Base-by-base conservation (phyloP, 2,888 invertebrate species). In the Melanchra persicariae region DNA sequence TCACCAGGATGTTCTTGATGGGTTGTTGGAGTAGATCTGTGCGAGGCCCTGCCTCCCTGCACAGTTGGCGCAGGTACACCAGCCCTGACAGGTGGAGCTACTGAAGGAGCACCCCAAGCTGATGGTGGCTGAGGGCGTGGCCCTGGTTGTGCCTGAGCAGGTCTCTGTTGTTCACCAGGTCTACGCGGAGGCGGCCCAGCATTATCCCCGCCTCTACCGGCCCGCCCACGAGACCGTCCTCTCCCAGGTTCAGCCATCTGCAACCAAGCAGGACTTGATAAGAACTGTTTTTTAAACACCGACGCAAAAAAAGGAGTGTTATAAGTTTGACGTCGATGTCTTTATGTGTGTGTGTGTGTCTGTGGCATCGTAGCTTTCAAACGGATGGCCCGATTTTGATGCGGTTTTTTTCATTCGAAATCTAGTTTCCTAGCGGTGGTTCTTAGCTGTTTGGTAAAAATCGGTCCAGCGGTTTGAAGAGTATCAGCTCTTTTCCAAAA, bases 141-240 rank as follows among this genome's bases (percentile, higher is more conserved):
- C 0, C 87, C 8, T 83, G 85, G 79, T 51, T 71, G 79, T 8
- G 51, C 83, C 5, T 88, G 87, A 0, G 89, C 86, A 2, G 89
- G 88, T 6, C 85, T 87, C 9, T 59, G 66, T 65, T 85, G 70
- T 77, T 91, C 88, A 10, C 91, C 87, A 62, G 92, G 84, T 26
- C 89, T 80, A 70, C 93, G 88, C 60, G 92, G 74, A 83, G 93
- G 55, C 80, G 91, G 59, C 83, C 93, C 67, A 81, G 87, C 74
- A n/a, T 70, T 75, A 5, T 89, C 91, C 0, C 85, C 88, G 0
- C 91, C 93, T 52, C 93, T 92, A 0, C 95, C 95, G 0, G 89
- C 91, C 4, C 96, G 93, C 0, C 94, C 96, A 1, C 96, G 91
- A 4, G 91, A 92, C 52, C 96, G 87, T 17, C 96, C 96, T 68